These are phyloP conservation scores for Mesocentrotus franciscanus DNA, from an alignment of 53 echinoderm and acorn worm genomes.

Conservation along the genomic window DNA sequence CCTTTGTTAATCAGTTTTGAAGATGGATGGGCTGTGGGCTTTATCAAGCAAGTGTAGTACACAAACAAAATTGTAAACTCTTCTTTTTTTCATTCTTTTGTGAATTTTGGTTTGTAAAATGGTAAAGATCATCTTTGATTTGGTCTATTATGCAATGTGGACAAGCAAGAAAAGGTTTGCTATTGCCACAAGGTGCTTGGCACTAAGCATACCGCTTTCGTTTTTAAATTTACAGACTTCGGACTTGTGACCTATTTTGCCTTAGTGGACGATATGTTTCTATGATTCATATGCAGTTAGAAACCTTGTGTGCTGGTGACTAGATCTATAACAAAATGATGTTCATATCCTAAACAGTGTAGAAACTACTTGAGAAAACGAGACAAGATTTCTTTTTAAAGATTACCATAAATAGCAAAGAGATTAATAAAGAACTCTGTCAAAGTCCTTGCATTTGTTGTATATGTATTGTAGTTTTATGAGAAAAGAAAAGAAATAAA, in stretches of 20 bases:
- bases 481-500: conserved; percentile 68
- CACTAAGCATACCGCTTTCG: conserved; percentile 56
- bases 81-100: conserved; percentile 45
- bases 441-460: conserved; percentile 71
- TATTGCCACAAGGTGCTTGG: conserved; percentile 32
- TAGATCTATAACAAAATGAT: conserved; percentile 31
- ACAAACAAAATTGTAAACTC: neutral
- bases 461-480: conserved; percentile 72
- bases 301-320: conserved; percentile 69
- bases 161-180: conserved; percentile 29
- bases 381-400: conserved; percentile 49
- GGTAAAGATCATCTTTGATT: conserved; percentile 25
- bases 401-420: conserved; percentile 44
- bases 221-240: conserved; percentile 61
- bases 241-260: conserved; percentile 66
- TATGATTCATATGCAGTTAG: conserved; percentile 66
- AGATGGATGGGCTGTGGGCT: conserved; percentile 25
- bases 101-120: conserved; percentile 33
- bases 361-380: conserved; percentile 29
- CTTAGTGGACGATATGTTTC: conserved; percentile 67
- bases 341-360: conserved; percentile 53
- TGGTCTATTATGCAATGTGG: conserved; percentile 44
- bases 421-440: conserved; percentile 63
- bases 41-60: conserved; percentile 37
- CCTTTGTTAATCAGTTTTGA: conserved; percentile 5